These are phyloP conservation scores for Prunella fulvescens DNA, from an alignment of 2,113 vertebrate species.

Conservation along the genomic window DNA sequence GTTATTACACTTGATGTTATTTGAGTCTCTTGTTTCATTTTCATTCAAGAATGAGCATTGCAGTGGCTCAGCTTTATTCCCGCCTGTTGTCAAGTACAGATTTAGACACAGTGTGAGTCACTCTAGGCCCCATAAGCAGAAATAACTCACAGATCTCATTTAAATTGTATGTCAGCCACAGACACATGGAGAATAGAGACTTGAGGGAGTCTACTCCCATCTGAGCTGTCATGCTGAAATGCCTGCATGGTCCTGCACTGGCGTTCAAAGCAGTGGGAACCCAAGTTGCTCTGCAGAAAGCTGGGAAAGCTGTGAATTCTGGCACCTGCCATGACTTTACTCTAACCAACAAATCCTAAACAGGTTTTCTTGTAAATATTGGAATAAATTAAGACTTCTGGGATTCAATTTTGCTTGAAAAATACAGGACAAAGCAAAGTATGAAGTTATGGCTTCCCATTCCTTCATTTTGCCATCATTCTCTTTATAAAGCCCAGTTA, in stretches of 20 bases:
- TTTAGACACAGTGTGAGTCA: not conserved
- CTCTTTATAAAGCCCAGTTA: not conserved
- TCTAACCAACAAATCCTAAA: not conserved
- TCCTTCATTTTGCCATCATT: not conserved
- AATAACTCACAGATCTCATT: not conserved
- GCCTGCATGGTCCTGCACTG: rapidly evolving
- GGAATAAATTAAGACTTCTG: not conserved
- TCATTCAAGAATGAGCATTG: not conserved
- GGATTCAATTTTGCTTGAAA: not conserved
- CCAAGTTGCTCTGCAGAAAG: not conserved
- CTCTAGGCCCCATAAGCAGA: not conserved
- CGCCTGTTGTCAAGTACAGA: not conserved
- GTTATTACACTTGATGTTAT: not conserved
- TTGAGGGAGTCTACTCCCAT: too few species aligned
- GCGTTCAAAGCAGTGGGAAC: not conserved
- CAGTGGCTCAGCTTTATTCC: not conserved
- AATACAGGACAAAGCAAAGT: not conserved
- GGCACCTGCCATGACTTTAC: not conserved
- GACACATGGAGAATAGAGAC: not conserved
- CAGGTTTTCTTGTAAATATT: not conserved
- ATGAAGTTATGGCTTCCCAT: not conserved
- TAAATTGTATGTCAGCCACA: not conserved
- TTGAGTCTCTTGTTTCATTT: not conserved
- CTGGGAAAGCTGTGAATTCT: not conserved
- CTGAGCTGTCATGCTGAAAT: not conserved